Conservation (phyloP, 2,888 invertebrate species). For the Dicranocentrus wangi region DNA sequence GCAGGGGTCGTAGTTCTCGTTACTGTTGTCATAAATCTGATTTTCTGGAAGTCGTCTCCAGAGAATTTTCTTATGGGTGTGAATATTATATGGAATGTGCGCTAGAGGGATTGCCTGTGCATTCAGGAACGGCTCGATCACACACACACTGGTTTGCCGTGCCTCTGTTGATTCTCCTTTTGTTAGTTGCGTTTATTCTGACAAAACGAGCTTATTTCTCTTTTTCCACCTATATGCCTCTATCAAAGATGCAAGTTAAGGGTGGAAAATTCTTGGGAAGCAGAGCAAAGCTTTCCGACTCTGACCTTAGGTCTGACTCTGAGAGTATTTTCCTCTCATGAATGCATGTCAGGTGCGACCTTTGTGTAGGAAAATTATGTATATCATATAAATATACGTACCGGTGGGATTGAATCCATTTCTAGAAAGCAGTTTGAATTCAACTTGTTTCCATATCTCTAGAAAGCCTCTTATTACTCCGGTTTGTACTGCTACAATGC, state of each 20-base stretch:
- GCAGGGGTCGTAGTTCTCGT: conserved; percentile 32
- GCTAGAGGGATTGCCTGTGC: not conserved
- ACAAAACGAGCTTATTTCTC: conserved; percentile 10
- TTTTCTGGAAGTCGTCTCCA: conserved; percentile 52
- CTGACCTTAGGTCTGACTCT: not conserved
- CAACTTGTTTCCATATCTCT: conserved; percentile 7
- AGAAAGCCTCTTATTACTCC: no score
- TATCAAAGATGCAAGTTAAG: conserved; percentile 14
- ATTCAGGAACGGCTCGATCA: not conserved
- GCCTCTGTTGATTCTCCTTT: conserved; percentile 27
- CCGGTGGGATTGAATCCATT: not conserved
- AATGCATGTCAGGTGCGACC: conserved; percentile 20
- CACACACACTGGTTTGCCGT: not conserved
- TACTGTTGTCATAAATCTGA: conserved; percentile 62
- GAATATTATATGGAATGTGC: conserved; percentile 16
- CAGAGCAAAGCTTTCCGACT: conserved; percentile 10
- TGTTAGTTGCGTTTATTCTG: not conserved
- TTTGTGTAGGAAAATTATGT: conserved; percentile 2
- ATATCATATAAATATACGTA: not conserved
- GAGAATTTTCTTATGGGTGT: conserved; percentile 32
- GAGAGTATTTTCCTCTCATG: conserved; percentile 10
- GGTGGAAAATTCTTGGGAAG: conserved; percentile 8
- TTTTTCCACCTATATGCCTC: not conserved
- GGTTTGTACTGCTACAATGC: no score
- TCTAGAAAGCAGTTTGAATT: not conserved